Percentiles rank a stretch among this genome's conserved stretches.
Evolutionary conservation across 2,113 vertebrate genomes (phyloP).

Genomic region (Indicator maculatus): DNA sequence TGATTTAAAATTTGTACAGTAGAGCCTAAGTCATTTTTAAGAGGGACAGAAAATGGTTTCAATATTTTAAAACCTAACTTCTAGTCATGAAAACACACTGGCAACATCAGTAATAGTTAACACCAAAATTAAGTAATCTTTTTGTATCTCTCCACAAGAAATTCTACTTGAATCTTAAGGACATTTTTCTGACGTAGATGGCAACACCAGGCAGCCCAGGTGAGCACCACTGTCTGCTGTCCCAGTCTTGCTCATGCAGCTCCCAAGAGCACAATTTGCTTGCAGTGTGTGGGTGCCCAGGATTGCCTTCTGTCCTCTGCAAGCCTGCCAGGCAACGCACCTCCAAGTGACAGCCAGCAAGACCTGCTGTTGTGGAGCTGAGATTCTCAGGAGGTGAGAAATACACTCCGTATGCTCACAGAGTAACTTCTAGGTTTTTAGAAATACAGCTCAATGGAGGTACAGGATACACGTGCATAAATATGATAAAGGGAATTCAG

Average conservation of each 20-base stretch:
- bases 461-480: rapidly evolving
- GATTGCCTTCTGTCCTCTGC: not conserved
- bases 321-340: constrained; percentile 8
- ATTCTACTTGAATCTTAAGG: not conserved
- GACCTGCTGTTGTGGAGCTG: not conserved
- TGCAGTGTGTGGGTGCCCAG: not conserved
- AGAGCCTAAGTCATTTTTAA: not conserved
- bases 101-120: not conserved
- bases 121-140: not conserved
- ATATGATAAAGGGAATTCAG: not conserved
- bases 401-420: not conserved
- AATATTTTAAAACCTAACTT: not conserved
- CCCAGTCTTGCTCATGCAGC: not conserved
- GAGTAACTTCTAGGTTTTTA: not conserved
- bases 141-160: not conserved
- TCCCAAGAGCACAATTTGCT: not conserved
- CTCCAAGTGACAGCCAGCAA: constrained; percentile 33
- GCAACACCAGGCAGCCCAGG: not conserved
- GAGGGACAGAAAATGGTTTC: not conserved
- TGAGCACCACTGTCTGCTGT: not conserved
- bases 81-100: not conserved
- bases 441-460: not conserved
- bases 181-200: not conserved
- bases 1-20: not conserved
- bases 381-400: constrained; percentile 23